Evolutionary conservation across 2,797 vertebrate species (phyloP), one percentile per base, ranked within the genome.

Genomic region (Thalassophryne amazonica): DNA sequence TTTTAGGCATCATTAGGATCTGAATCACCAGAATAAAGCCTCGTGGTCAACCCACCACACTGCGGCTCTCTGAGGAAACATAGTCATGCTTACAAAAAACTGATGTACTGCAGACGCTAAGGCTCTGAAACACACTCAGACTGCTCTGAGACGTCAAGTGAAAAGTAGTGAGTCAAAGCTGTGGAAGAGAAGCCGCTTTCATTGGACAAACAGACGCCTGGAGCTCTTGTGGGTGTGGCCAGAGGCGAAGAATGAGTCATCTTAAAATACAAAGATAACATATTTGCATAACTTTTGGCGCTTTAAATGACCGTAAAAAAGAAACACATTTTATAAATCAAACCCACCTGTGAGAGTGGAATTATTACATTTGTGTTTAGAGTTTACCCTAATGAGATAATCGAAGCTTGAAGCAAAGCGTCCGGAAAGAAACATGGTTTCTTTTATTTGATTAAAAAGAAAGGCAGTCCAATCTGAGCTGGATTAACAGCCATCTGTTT

Each of bases 1-100:
- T 68, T 60, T 66, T 62, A 71, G 42, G 39, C 69, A 53, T 69
- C 70, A 81, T 76, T 69, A 79, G 43, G 62, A 73, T 34, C 47
- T 80, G 74, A 86, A 51, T 87, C 81, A 82, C 40, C 48, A 54
- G 37, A 62, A 50, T 38, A 41, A 63, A 64, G 1, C 43, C 51
- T 78, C 28, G 31, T 33, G 46, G 24, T 34, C 38, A 13, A 66
- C 30, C 47, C 39, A 29, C 47, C 16, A 27, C 53, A 22, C 59
- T 31, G 52, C 12, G 43, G 56, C 40, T 62, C 57, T 61, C 16
- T 49, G 20, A 20, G 34, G 32, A 61, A 55, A 69, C 22, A 48
- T 29, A 61, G 35, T 52, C 2, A 23, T 59, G 59, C 40, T 80
- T 70, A 46, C 42, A 61, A 51, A 74, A 71, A 19, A 60, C 43